Evolutionary conservation across 2,888 invertebrate species (phyloP), one percentile per base, ranked within the genome.

Genomic region (Cacoxenus indagator): DNA sequence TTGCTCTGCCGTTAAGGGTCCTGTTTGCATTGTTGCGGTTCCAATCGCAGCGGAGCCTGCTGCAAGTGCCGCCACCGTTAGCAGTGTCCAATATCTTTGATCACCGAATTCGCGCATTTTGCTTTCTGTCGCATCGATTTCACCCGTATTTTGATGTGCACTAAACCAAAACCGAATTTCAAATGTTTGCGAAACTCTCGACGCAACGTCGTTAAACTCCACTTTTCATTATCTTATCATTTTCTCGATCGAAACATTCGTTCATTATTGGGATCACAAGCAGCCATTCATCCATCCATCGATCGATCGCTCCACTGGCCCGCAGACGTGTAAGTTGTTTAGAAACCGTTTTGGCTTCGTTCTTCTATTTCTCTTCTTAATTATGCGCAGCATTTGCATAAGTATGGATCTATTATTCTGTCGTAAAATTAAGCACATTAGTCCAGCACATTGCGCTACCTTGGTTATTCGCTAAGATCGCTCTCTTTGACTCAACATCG

Each of bases 1-100:
- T 61, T 90, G 90, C 59, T 93, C 85, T 3, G 91, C 17, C 19
- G n/a, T n/a, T n/a, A n/a, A n/a, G n/a, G 57, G 4, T 11, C 22
- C 57, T 57, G 26, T 11, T 22, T 6, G 54, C 17, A 3, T 27
- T 29, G 48, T 1, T 2, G 5, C 48, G 51, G 1, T 19, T 9
- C 1, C 19, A 17, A n/a, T 29, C 9, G 27, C 55, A 14, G 2
- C 26, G 22, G 9, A 31, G 31, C 31, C 31, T 31, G 31, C 31
- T 31, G 31, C 31, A 4, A 61, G 19, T 45, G n/a, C 43, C 1
- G 17, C 43, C 5, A 62, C 4, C 4, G 45, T 22, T 5, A 62
- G n/a, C 24, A 45, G 0, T n/a, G 22, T 5, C 11, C 8, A 9
- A 62, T 8, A 61, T 11, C 3, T 14, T 17, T 4, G 3, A 1